Conservation (phyloP, 1,140 invertebrate genomes). For the Oryzaephilus surinamensis region DNA sequence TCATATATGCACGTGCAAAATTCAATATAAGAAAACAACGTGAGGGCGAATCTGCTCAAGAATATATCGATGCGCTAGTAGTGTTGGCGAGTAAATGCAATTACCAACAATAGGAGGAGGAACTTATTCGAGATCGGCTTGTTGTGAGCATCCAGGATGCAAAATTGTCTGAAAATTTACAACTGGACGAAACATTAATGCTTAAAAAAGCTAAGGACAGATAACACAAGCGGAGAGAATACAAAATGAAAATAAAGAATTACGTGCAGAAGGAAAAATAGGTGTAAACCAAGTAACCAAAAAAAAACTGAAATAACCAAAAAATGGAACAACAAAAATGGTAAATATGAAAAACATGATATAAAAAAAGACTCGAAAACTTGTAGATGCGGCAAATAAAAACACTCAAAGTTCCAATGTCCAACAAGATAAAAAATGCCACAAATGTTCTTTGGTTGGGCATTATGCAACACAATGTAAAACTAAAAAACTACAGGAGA, state of each 20-base stretch:
- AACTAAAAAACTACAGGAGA: too few relatives aligned
- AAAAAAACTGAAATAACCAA: slow-evolving; percentile 1
- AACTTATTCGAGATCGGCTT: slow-evolving; percentile 29
- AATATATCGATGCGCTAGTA: slow-evolving; percentile 19
- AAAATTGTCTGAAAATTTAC: slow-evolving; percentile 25
- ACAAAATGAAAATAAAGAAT: slow-evolving; percentile 1
- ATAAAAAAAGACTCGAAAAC: too few relatives aligned
- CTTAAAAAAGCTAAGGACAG: slow-evolving; percentile 11
- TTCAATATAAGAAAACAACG: slow-evolving; percentile 24
- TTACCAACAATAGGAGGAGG: slow-evolving; percentile 24
- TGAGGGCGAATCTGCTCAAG: slow-evolving; percentile 25
- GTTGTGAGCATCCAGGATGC: slow-evolving; percentile 29
- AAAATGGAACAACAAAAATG: slow-evolving; percentile 2
- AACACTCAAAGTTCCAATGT: too few relatives aligned
- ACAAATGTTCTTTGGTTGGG: too few relatives aligned
- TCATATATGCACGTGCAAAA: slow-evolving; percentile 12
- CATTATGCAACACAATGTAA: too few relatives aligned
- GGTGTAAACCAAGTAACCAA: neutral
- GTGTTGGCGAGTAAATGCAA: slow-evolving; percentile 19
- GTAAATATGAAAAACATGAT: neutral
- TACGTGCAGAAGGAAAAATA: neutral
- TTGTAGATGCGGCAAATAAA: too few relatives aligned
- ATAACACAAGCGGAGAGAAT: slow-evolving; percentile 1
- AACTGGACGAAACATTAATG: slow-evolving; percentile 25
- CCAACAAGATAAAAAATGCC: too few relatives aligned